Evolutionary conservation across 2,113 vertebrate species (phyloP), one percentile per base, ranked within the genome.

Genomic region (Prinia subflava): DNA sequence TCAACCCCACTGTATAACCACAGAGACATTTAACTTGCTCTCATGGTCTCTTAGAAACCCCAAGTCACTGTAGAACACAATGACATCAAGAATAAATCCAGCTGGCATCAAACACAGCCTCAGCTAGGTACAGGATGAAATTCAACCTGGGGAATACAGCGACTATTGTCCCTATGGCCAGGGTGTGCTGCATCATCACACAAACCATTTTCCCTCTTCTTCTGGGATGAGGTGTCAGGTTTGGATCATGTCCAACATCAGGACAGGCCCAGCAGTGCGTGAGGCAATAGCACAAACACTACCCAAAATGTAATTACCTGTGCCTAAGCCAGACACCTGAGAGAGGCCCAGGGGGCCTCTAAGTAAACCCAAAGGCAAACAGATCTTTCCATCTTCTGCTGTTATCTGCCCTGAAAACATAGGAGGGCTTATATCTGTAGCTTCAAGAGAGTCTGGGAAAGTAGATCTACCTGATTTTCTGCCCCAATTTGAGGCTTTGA

Each of bases 31-130:
- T 5, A 64, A 60, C 15, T 80, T 65, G 13, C 21, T 71, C 13
- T 65, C 0, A 0, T 24, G 47, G 13, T 56, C 31, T 80, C 49
- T 71, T 25, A 30, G n/a, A n/a, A 85, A 60, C 0, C 6, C 28
- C 20, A 25, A 56, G 47, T 12, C 1, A 23, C 41, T 62, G 24
- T 22, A 18, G 31, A 0, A 1, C 41, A 79, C 19, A 76, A 6
- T 8, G 37, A 28, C 39, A 80, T 37, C 15, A 31, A 50, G 79
- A 93, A 83, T 39, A 90, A 90, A 90, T 63, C 18, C 50, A 64
- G 3, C 27, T 41, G 70, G 39, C 59, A 69, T n/a, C 76, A 83
- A 11, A 28, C 31, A 56, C 22, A 91, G 53, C 37, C 46, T 82
- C 49, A 31, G 8, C n/a, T 60, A 52, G 22, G 5, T 59, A 35